Conservation (phyloP, 2,888 invertebrate genomes). For the Pyrochroa serraticornis region DNA sequence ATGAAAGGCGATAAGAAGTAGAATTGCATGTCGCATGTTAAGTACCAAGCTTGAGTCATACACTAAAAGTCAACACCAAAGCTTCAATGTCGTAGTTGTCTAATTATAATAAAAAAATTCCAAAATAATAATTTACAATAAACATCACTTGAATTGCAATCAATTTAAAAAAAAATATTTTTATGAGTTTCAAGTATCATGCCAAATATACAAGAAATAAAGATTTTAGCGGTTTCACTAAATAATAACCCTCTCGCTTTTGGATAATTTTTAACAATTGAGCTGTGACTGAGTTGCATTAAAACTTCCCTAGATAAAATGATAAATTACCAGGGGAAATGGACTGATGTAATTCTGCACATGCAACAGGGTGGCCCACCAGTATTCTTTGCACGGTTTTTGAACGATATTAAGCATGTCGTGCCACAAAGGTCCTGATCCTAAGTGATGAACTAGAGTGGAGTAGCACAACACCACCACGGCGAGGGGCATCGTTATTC, state of each 20-base stretch:
- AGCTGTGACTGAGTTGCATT: too few relatives aligned
- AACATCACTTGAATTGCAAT: too few relatives aligned
- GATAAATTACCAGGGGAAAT: slow-evolving; percentile 35
- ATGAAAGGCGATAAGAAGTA: slow-evolving; percentile 56
- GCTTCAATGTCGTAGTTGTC: neutral
- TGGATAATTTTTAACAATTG: too few relatives aligned
- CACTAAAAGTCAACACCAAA: slow-evolving; percentile 49
- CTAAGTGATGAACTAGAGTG: slow-evolving; percentile 55
- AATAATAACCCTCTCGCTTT: too few relatives aligned
- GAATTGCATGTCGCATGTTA: slow-evolving; percentile 59
- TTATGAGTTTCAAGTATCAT: too few relatives aligned
- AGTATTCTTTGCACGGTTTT: slow-evolving; percentile 46
- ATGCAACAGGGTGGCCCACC: slow-evolving; percentile 56
- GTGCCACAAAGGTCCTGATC: slow-evolving; percentile 59
- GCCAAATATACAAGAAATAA: too few relatives aligned
- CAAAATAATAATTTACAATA: too few relatives aligned
- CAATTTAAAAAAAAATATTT: too few relatives aligned
- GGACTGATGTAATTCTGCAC: slow-evolving; percentile 52
- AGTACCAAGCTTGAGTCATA: slow-evolving; percentile 58
- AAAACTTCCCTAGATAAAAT: neutral
- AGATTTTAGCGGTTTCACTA: too few relatives aligned
- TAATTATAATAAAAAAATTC: neutral
- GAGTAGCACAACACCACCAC: slow-evolving; percentile 55
- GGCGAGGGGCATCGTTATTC: slow-evolving; percentile 60
- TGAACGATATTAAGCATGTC: slow-evolving; percentile 14